Base-by-base conservation (phyloP, 2,888 invertebrate species). In the Acanthoscelides obtectus region DNA sequence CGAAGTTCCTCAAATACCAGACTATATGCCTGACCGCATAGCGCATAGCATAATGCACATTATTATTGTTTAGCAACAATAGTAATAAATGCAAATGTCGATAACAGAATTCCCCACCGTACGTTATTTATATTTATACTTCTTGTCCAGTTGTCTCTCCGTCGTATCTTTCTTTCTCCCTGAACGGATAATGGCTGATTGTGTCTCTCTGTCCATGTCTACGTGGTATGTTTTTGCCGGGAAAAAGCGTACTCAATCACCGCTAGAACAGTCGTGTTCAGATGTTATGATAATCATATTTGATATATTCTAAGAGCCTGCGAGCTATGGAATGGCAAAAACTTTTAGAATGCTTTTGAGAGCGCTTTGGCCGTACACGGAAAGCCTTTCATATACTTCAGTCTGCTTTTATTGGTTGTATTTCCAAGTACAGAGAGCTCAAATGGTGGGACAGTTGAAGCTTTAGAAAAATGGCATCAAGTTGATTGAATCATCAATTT, bases 11-110 rank as follows among this genome's bases (percentile, higher is more conserved):
- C n/a, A n/a, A n/a, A n/a, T n/a, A n/a, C n/a, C n/a, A n/a, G n/a
- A n/a, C n/a, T n/a, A n/a, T n/a, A n/a, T n/a, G n/a, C n/a, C n/a
- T n/a, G n/a, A n/a, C n/a, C n/a, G n/a, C n/a, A n/a, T n/a, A n/a
- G n/a, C n/a, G n/a, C n/a, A 45, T 45, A 79, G 80, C 79, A 74
- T 74, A 74, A 69, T 74, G 77, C 75, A 75, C 78, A 76, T 77
- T 78, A 79, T 78, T 80, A 79, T 80, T 80, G 80, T 80, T 77
- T 77, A 75, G 77, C 76, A 78, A 80, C 79, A 79, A 80, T 79
- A 79, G 79, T 79, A 79, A 80, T 79, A 80, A 78, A 80, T 80
- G 80, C 80, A 78, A 79, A 80, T 79, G 79, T 80, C 79, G 79
- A 80, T 79, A 74, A 77, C 74, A 74, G 77, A 76, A 79, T 79